A percentile compares a stretch with the other conserved stretches of the same genome.
Conservation (phyloP, 1,140 invertebrate species). For the Drosophila albomicans region DNA sequence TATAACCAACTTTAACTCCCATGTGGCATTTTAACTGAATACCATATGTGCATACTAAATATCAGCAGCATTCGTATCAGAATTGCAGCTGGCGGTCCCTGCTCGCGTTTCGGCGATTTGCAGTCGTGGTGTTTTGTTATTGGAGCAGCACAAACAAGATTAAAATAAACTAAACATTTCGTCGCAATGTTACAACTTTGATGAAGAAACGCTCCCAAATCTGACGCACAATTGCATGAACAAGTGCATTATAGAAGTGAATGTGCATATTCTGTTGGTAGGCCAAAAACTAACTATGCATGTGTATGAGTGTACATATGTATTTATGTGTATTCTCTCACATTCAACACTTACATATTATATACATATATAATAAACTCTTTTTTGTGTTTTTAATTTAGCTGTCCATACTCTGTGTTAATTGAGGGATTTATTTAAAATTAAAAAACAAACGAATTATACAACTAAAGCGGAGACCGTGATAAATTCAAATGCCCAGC, state of each 20-base stretch:
- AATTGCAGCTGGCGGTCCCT: constrained; percentile 20
- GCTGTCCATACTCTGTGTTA: constrained; percentile 35
- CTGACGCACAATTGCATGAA: constrained; percentile 48
- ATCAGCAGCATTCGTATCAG: constrained; percentile 5
- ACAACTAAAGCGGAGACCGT: constrained; percentile 48
- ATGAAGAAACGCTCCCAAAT: constrained; percentile 50
- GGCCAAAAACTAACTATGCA: background rate
- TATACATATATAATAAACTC: too few relatives aligned
- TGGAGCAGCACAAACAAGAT: constrained; percentile 73
- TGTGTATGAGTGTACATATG: constrained; percentile 1
- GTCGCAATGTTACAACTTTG: constrained; percentile 34
- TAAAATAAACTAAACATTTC: constrained; percentile 61
- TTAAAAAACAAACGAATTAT: constrained; percentile 53
- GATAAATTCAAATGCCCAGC: constrained; percentile 49
- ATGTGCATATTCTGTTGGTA: constrained; percentile 22
- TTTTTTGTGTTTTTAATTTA: constrained; percentile 17
- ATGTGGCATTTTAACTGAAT: constrained; percentile 12
- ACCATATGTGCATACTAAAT: constrained; percentile 25
- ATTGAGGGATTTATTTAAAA: constrained; percentile 53
- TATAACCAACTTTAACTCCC: background rate
- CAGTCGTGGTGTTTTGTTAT: constrained; percentile 79
- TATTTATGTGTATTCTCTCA: background rate
- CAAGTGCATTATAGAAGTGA: constrained; percentile 30
- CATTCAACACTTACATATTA: too few relatives aligned
- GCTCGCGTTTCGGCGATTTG: constrained; percentile 44